Evolutionary conservation across 1,140 invertebrate genomes (phyloP), one percentile per base, ranked within the genome.

Genomic region (Zaprionus inermis): DNA sequence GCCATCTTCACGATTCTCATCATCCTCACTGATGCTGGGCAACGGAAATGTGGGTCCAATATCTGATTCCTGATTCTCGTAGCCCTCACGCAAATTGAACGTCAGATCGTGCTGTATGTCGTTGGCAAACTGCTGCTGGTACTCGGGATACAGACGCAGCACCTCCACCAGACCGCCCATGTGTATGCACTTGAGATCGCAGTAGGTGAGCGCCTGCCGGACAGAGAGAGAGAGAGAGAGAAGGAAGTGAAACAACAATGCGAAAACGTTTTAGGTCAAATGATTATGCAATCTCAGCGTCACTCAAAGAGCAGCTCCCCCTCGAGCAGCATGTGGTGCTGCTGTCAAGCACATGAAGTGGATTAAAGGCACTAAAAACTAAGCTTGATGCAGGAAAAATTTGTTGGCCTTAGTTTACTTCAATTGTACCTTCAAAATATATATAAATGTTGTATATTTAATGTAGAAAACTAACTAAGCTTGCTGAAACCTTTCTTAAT

Each of bases 21-120:
- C 97, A 79, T 98, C 97, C 93, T 98, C 97, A 79, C 97, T 98
- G 82, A 98, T 98, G 36, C 97, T 98, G 0, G 97, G 97, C 52
- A 98, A 86, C 0, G 96, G 97, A 52, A 97, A 93, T 3, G 96
- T 96, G 16, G 96, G 94, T 16, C 96, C 96, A 88, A 97, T 97
- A 65, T 97, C 96, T 5, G 95, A 96, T 79, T 97, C 96, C 92
- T 97, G 97, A 38, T 95, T 96, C 86, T 97, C 97, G 84, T 97
- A 98, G 0, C 97, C 97, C 93, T 99, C 98, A 22, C 98, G 93
- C 20, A 99, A 94, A 92, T 99, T 99, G 92, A 97, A 98, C 0
- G 98, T 98, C 49, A 99, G 94, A 92, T 99, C 98, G 90, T 99
- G 98, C 82, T 98, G 97, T 79, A 99, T 98, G 88, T 99, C 98